Evolutionary conservation across 2,113 vertebrate species (phyloP).

Genomic region (Mormyrus iriodes): DNA sequence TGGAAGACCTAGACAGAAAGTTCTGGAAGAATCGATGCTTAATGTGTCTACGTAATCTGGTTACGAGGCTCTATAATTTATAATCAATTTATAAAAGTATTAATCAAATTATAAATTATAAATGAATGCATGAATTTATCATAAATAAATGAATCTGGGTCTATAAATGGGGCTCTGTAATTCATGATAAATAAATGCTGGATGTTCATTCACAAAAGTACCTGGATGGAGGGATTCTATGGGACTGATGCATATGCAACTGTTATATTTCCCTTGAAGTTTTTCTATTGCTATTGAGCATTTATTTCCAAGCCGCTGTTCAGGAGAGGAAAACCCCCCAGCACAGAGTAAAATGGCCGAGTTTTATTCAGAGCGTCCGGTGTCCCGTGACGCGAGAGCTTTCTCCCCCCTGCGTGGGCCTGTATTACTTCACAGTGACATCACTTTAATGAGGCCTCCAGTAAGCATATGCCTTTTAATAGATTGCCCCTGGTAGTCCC

Average conservation of each 20-base stretch:
- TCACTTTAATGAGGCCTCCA: conserved; percentile 55
- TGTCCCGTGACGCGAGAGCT: conserved; percentile 54
- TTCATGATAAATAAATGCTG: background rate
- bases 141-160: background rate
- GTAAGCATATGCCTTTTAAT: conserved; percentile 58
- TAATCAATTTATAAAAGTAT: background rate
- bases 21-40: background rate
- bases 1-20: background rate
- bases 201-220: background rate
- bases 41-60: background rate
- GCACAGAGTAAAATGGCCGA: background rate
- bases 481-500: conserved; percentile 47
- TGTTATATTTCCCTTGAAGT: background rate
- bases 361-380: conserved; percentile 4
- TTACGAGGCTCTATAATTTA: background rate
- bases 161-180: background rate
- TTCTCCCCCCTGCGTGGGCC: conserved; percentile 48
- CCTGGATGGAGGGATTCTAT: background rate
- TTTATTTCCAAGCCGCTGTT: background rate
- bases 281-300: background rate
- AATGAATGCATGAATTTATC: background rate
- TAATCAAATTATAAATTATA: background rate
- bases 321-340: background rate
- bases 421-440: conserved; percentile 46
- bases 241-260: background rate